Conservation (phyloP, 2,113 vertebrate genomes). For the Collichthys lucidus region DNA sequence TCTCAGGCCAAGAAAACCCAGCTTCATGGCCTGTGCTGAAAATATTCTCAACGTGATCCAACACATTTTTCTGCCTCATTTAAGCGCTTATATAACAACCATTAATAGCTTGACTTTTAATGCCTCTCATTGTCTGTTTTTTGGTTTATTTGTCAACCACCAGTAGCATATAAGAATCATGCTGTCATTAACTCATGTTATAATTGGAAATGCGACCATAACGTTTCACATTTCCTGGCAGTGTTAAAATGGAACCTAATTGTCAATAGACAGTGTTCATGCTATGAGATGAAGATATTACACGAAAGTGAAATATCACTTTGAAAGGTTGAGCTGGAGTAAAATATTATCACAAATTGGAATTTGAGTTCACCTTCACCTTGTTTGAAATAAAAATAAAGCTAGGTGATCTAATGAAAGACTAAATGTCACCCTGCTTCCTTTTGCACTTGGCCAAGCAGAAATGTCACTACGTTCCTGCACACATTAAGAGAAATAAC, state of each 20-base stretch:
- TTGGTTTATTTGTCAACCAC: neutral
- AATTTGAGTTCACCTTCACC: slow-evolving; percentile 11
- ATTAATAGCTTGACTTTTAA: slow-evolving; percentile 5
- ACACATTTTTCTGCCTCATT: slow-evolving; percentile 28
- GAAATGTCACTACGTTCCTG: slow-evolving; percentile 66
- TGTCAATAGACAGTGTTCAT: neutral
- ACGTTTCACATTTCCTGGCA: neutral
- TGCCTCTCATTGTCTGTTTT: neutral
- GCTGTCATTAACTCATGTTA: neutral
- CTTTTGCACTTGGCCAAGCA: slow-evolving; percentile 45
- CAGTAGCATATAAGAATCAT: neutral
- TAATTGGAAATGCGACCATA: neutral
- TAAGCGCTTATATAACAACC: neutral
- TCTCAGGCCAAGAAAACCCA: slow-evolving; percentile 8
- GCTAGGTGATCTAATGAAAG: slow-evolving; percentile 54
- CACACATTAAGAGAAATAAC: slow-evolving; percentile 39
- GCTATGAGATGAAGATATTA: slow-evolving; percentile 28
- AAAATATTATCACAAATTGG: slow-evolving; percentile 27
- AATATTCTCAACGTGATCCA: slow-evolving; percentile 25
- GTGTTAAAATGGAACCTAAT: neutral
- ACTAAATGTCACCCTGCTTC: slow-evolving; percentile 72
- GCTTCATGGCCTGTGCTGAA: neutral
- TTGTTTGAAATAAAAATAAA: slow-evolving; percentile 49
- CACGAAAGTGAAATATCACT: slow-evolving; percentile 27
- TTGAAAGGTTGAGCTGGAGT: slow-evolving; percentile 53